phyloP scores from a whole-genome alignment of 1,140 invertebrate genomes.

The Adoxophyes honmai region DNA sequence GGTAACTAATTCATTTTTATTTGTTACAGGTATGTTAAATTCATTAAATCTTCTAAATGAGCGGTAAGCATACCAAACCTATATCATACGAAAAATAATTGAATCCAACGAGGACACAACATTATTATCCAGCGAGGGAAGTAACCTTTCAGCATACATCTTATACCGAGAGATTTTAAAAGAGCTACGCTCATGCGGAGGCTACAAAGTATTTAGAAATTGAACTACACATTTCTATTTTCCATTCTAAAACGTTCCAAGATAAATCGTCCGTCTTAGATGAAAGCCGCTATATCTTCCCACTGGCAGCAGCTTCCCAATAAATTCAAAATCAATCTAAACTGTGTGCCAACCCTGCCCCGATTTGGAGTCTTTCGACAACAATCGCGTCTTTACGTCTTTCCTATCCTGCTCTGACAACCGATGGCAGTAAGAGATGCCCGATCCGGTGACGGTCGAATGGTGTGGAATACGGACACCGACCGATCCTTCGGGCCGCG shows the following conservation, averaged over 20 bases:
- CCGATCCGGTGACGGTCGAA: not conserved
- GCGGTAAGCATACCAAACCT: no score
- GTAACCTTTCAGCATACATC: no score
- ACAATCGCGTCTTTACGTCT: conserved; percentile 10
- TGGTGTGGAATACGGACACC: not conserved
- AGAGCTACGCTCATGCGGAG: no score
- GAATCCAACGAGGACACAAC: no score
- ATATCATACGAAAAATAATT: no score
- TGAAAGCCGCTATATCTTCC: conserved; percentile 10
- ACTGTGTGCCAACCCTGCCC: conserved; percentile 11
- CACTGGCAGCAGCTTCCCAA: conserved; percentile 10
- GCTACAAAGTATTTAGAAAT: conserved; percentile 1
- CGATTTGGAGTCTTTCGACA: conserved; percentile 7
- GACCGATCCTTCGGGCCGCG: not conserved
- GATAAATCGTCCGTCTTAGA: conserved; percentile 13
- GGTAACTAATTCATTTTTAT: not conserved
- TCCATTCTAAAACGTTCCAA: not conserved
- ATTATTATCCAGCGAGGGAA: no score
- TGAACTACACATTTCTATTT: not conserved
- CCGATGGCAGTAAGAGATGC: not conserved
- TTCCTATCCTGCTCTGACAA: not conserved
- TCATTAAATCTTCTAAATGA: not conserved
- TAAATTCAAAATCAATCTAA: conserved; percentile 14
- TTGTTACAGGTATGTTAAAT: conserved; percentile 8
- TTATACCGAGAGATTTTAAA: conserved; percentile 15